phyloP scores from a whole-genome alignment of 37 sponge, comb jelly and placozoan genomes.

The Oopsacas minuta region DNA sequence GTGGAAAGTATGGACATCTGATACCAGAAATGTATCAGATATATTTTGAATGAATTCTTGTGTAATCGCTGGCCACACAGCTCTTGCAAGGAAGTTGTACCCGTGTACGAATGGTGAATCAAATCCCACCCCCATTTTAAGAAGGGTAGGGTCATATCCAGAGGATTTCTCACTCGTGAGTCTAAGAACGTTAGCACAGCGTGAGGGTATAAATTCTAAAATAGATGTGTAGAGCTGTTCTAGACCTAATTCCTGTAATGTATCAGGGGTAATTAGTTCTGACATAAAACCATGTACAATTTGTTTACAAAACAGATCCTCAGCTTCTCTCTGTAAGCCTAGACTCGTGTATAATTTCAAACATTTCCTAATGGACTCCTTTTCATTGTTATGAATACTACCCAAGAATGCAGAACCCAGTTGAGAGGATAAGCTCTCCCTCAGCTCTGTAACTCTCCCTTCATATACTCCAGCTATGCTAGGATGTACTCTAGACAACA shows the following conservation, averaged over 20 bases:
- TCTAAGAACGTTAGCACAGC: constrained; percentile 38
- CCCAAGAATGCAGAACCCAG: constrained; percentile 45
- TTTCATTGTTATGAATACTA: constrained; percentile 32
- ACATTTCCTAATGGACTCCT: constrained; percentile 37
- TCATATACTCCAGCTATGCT: neutral
- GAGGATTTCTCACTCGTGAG: neutral
- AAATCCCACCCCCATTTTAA: constrained; percentile 12
- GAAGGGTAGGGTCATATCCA: neutral
- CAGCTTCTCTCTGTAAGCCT: constrained; percentile 37
- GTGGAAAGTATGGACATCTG: neutral
- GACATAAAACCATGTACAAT: constrained; percentile 55
- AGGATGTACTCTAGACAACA: neutral
- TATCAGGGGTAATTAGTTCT: constrained; percentile 27
- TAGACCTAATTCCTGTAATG: constrained; percentile 31
- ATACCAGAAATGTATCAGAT: neutral
- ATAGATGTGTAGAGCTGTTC: constrained; percentile 46
- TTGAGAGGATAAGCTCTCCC: neutral
- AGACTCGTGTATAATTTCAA: constrained; percentile 69
- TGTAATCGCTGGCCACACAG: constrained; percentile 80
- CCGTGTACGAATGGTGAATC: constrained; percentile 26
- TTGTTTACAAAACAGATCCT: constrained; percentile 44
- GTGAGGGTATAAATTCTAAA: constrained; percentile 41
- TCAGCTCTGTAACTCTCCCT: neutral
- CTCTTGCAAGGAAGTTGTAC: constrained; percentile 75
- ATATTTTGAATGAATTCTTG: neutral